These are phyloP conservation scores for Mizuhopecten yessoensis DNA, from an alignment of 1,140 invertebrate genomes.

Conservation along the genomic window DNA sequence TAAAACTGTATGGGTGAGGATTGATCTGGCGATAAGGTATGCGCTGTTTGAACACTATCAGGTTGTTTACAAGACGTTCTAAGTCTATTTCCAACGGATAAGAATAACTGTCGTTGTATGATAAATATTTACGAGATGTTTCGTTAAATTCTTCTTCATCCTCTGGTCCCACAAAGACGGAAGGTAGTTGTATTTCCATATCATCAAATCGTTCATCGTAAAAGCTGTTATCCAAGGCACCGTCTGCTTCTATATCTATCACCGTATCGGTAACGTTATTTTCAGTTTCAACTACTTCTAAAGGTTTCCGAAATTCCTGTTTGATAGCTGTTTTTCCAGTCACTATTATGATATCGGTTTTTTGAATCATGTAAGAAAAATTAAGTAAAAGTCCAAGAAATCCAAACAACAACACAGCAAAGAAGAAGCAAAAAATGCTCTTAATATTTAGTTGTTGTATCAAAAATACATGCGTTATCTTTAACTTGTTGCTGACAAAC, in stretches of 20 bases:
- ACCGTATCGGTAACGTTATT: neutral
- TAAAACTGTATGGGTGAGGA: neutral
- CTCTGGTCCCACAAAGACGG: neutral
- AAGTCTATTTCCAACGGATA: conserved; percentile 1
- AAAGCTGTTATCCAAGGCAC: neutral
- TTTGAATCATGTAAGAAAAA: conserved; percentile 20
- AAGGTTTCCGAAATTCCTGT: neutral
- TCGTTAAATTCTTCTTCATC: neutral
- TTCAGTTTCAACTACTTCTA: neutral
- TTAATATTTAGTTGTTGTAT: neutral
- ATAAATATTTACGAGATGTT: neutral
- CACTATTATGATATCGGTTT: neutral
- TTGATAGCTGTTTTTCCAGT: conserved; percentile 16
- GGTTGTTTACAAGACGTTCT: neutral
- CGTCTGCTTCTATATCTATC: neutral
- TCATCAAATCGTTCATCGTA: neutral
- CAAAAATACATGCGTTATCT: neutral
- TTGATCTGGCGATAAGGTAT: neutral
- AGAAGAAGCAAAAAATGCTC: neutral
- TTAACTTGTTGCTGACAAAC: neutral
- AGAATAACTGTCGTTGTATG: conserved; percentile 3
- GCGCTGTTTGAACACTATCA: conserved; percentile 2
- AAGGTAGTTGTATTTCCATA: neutral
- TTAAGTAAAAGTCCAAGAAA: neutral
- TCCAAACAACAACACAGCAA: neutral